These are phyloP conservation scores for Pycnomerus fuliginosus DNA, from an alignment of 2,888 invertebrate genomes.

Conservation along the genomic window DNA sequence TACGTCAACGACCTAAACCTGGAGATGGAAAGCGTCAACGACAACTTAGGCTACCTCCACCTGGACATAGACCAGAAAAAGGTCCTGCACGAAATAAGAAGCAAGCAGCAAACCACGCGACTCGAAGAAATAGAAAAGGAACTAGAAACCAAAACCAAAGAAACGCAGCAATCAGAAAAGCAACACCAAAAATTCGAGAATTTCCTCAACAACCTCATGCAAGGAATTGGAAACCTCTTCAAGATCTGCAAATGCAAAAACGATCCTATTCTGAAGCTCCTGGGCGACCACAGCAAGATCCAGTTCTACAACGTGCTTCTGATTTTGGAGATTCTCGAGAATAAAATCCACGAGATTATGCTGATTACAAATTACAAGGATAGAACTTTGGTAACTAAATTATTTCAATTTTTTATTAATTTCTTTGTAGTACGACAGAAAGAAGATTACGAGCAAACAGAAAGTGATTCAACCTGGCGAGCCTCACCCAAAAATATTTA, in stretches of 20 bases:
- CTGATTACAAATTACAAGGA: constrained; percentile 54
- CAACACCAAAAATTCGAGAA: constrained; percentile 42
- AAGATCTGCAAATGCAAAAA: constrained; percentile 72
- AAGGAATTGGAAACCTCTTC: constrained; percentile 58
- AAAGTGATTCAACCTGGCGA: constrained; percentile 47
- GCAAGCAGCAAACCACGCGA: constrained; percentile 61
- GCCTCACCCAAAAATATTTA: constrained; percentile 42
- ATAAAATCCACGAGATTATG: constrained; percentile 68
- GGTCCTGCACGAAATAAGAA: constrained; percentile 58
- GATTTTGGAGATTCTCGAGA: constrained; percentile 79
- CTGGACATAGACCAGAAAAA: constrained; percentile 66
- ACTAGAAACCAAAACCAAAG: constrained; percentile 9
- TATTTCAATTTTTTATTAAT: neutral
- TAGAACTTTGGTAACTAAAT: constrained; percentile 23
- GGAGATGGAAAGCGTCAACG: constrained; percentile 73
- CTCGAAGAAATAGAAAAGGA: constrained; percentile 57
- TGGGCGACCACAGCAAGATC: constrained; percentile 69
- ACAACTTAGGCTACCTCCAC: constrained; percentile 64
- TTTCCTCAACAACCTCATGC: constrained; percentile 48
- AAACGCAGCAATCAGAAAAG: constrained; percentile 21
- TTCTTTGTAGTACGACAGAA: constrained; percentile 30
- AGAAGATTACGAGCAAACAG: constrained; percentile 39
- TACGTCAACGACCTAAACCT: constrained; percentile 88
- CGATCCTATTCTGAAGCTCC: constrained; percentile 70
- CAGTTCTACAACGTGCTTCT: constrained; percentile 76